A percentile compares a stretch with the other conserved stretches of the same genome.
Evolutionary conservation across 2,113 vertebrate genomes (phyloP).

Genomic region (Mesoclemmys tuberculata): DNA sequence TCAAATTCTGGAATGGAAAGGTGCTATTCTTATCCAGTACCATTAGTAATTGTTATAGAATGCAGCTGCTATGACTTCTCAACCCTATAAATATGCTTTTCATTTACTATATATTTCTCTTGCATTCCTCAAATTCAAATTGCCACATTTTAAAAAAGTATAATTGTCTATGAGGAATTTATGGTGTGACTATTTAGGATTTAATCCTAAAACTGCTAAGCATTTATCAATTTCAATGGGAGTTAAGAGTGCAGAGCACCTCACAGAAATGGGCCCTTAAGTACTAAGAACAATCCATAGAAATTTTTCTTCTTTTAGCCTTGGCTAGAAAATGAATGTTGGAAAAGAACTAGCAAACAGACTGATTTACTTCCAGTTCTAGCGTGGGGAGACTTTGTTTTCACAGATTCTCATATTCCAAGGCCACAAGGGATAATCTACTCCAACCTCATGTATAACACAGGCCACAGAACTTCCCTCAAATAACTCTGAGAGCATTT

Average conservation of each 20-base stretch:
- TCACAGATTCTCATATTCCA: background rate
- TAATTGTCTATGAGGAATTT: conserved; percentile 10
- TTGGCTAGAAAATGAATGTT: background rate
- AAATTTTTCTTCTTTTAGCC: background rate
- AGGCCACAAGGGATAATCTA: too few species aligned
- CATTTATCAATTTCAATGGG: background rate
- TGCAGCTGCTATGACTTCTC: background rate
- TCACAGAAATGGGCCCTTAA: background rate
- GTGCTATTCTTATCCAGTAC: background rate
- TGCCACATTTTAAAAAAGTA: background rate
- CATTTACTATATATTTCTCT: conserved; percentile 17
- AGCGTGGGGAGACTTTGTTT: background rate
- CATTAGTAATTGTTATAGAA: conserved; percentile 36
- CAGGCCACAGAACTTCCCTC: too few species aligned
- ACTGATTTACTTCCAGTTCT: background rate
- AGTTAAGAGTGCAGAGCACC: background rate
- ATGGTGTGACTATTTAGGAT: background rate
- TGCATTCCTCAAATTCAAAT: background rate
- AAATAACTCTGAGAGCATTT: too few species aligned
- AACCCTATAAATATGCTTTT: conserved; percentile 45
- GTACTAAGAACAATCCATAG: background rate
- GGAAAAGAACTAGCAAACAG: conserved; percentile 10
- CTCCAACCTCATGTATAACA: too few species aligned
- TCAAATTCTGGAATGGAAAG: background rate
- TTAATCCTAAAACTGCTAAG: background rate